phyloP scores from a whole-genome alignment of 2,888 invertebrate genomes.

The Fragum sueziense region DNA sequence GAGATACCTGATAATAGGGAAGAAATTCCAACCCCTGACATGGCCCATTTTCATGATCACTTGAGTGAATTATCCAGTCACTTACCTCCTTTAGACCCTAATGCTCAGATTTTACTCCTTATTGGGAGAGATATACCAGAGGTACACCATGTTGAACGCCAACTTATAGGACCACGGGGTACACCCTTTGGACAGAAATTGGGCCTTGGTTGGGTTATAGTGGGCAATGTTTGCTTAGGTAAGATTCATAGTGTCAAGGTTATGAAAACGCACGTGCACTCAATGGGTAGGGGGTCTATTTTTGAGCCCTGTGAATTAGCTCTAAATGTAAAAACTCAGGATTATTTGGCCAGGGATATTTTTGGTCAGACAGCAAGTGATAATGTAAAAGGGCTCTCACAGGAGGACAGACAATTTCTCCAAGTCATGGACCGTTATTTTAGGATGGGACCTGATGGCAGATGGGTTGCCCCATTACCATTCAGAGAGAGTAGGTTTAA shows the following conservation, averaged over 20 bases:
- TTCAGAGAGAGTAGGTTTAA: constrained; percentile 22
- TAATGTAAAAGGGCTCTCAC: constrained; percentile 26
- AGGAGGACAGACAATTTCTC: constrained; percentile 32
- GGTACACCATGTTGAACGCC: constrained; percentile 35
- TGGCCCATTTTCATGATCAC: constrained; percentile 41
- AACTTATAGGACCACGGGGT: constrained; percentile 21
- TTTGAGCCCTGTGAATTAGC: constrained; percentile 29
- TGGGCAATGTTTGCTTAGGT: constrained; percentile 55
- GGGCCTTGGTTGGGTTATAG: constrained; percentile 39
- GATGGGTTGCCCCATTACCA: constrained; percentile 45
- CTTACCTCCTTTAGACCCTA: constrained; percentile 46
- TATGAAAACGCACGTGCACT: constrained; percentile 30
- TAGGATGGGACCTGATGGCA: background rate
- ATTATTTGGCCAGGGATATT: background rate
- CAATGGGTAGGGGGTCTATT: constrained; percentile 30
- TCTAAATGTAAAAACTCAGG: background rate
- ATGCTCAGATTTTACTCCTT: constrained; percentile 26
- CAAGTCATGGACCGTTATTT: constrained; percentile 36
- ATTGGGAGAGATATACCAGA: constrained; percentile 40
- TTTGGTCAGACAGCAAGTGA: constrained; percentile 28
- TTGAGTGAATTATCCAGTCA: constrained; percentile 34
- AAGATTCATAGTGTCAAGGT: constrained; percentile 33
- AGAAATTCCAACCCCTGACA: constrained; percentile 56
- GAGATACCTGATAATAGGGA: constrained; percentile 39
- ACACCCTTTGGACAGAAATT: constrained; percentile 39